Evolutionary conservation across 2,797 vertebrate species (phyloP).

Genomic region (Adelosebastes latens): DNA sequence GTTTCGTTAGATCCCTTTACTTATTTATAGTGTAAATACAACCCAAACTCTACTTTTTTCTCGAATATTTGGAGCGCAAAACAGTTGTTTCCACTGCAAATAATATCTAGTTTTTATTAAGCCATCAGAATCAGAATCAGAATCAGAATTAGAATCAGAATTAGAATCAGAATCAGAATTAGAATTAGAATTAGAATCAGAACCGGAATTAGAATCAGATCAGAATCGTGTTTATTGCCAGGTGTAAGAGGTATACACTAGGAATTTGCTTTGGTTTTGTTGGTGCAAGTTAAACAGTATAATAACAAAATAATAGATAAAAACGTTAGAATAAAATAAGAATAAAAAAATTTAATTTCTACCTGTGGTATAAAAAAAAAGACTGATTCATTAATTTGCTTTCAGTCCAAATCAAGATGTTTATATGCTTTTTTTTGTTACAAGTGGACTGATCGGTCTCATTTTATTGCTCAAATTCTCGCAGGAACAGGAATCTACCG

Average conservation of each 20-base stretch:
- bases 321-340: too few relatives aligned
- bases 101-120: background rate
- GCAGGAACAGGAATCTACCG: background rate
- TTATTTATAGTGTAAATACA: background rate
- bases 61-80: background rate
- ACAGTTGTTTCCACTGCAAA: background rate
- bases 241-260: too few relatives aligned
- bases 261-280: too few relatives aligned
- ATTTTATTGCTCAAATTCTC: conserved; percentile 13
- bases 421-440: background rate
- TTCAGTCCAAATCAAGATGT: background rate
- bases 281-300: too few relatives aligned
- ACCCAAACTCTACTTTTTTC: background rate
- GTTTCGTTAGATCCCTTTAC: background rate
- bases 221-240: too few relatives aligned
- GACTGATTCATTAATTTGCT: background rate
- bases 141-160: too few relatives aligned
- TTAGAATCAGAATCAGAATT: fast-evolving
- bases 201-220: too few relatives aligned
- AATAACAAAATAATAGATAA: too few relatives aligned
- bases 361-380: too few relatives aligned
- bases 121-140: too few relatives aligned
- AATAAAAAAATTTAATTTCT: too few relatives aligned
- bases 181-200: too few relatives aligned
- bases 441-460: conserved; percentile 5